Evolutionary conservation across 2,888 invertebrate genomes (phyloP), one percentile per base, ranked within the genome.

Genomic region (Andrena hattorfiana): DNA sequence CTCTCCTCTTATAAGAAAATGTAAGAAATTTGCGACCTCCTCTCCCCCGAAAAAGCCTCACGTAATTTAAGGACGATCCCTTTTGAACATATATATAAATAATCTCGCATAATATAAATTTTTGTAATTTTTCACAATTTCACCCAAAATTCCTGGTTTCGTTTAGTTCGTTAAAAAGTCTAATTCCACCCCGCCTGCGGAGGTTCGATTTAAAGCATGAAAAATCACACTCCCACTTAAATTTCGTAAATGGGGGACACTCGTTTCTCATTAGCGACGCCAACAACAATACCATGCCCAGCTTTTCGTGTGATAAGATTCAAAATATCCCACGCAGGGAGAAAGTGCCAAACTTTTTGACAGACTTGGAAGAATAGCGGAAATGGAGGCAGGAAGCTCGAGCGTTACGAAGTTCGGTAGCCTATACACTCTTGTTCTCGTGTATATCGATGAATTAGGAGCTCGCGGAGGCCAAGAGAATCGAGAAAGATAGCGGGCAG

Each of bases 401-500:
- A 49, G 64, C 26, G 49, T 60, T 76, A 30, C 28, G 16, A 60
- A 59, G 66, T 16, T 35, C 10, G 20, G 23, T 30, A 81, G 72
- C 48, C 32, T 30, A 13, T 16, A 23, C 26, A 54, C 30, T 3
- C 51, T 59, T 56, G 51, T 68, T 63, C 35, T 49, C 63, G 30
- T 42, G 62, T 59, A 28, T 54, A 23, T 10, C 30, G 35, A 30
- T 30, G 30, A 35, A 32, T 62, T 51, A 70, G 77, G 59, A 68
- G 76, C 63, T 67, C 48, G 67, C 35, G 56, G 26, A 63, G 67
- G 67, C 70, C 48, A 79, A 66, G 70, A 66, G 70, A 71, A 62
- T 51, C 48, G 54, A 78, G 70, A 67, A 66, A 84, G 72, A 69
- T 59, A 73, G 77, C 71, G 30, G 70, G 60, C 20, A 87, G 77